Base-by-base conservation (phyloP, 2,888 invertebrate species). In the Machimus rusticus region DNA sequence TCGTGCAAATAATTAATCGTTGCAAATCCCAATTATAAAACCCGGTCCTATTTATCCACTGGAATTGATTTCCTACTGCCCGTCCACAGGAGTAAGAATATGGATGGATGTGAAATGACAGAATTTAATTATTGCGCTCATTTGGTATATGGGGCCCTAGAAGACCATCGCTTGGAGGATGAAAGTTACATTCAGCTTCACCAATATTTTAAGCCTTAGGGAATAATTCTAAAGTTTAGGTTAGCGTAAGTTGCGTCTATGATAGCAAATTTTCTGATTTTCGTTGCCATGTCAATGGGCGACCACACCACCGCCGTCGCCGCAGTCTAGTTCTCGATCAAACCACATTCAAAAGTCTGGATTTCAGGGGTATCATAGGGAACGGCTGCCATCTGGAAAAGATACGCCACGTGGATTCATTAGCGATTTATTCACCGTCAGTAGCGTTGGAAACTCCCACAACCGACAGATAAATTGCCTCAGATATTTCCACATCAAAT, bases 1-100 rank as follows among this genome's bases (percentile, higher is more conserved):
- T 31, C 51, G 51, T 51, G 28, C 55, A 51, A 51, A 79, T 46
- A 79, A 79, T 79, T 51, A 79, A 79, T 79, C 51, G 51, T 79
- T 51, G 31, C 28, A 51, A 79, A 79, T 31, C 31, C 51, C 79
- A 79, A 55, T 79, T 51, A 79, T 31, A 28, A 28, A 39, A 23
- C 19, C 28, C 31, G 23, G 4, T 19, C 16, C 39, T 51, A 79
- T 79, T 79, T 79, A 79, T 46, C 51, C 16, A 23, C 31, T 19
- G 9, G 23, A 79, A 79, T 79, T 79, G 79, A 79, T 51, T 79
- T 79, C 8, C 66, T 23, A 23, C 66, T 19, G 66, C 1, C 28
- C 66, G 12, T 66, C 66, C 19, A 9, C 66, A 9, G n/a, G n/a
- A n/a, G n/a, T n/a, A n/a, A n/a, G n/a, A 39, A 39, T 19, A 57